Base-by-base conservation (phyloP, 2,888 invertebrate genomes). In the Napeogenes sylphis region DNA sequence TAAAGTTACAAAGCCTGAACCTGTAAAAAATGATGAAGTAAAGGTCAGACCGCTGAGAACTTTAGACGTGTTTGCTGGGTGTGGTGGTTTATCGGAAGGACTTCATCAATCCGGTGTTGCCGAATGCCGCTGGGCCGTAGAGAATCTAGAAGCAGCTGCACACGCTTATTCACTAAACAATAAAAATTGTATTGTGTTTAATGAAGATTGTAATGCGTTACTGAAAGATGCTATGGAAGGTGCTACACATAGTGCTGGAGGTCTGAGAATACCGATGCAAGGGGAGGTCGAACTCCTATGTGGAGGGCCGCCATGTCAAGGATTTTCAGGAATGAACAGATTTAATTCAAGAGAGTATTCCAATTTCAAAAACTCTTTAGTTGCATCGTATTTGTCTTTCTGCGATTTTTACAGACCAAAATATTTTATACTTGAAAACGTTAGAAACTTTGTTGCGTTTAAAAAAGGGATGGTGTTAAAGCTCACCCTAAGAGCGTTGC, bases 271-370 rank as follows among this genome's bases (percentile, higher is more conserved):
- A 53, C 97, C 97, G 0, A 85, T 91, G 78, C 94, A 93, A 76
- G 96, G 96, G 0, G 95, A 96, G 65, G 96, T 97, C 0, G 96
- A 97, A 74, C 82, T 97, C 64, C 82, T 97, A 42, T 95, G 96
- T 75, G 97, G 97, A 10, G 97, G 97, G 1, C 97, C 97, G 1
- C 97, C 97, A 0, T 97, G 97, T 78, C 97, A 97, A 83, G 97
- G 97, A 4, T 97, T 97, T 85, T 96, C 95, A 55, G 96, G 96
- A 46, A 96, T 97, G 96, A 97, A 97, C 82, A 89, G 96, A 59
- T 97, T 97, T 82, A 96, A 95, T 83, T 94, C 94, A 0, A 90
- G 96, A 45, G 95, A 96, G 71, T 96, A 96, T 81, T 96, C 96
- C 2, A 91, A 93, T 69, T 96, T 97, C 77, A 97, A 96, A 88